phyloP scores from a whole-genome alignment of 2,113 vertebrate genomes.

The Orientallactaga bullata region DNA sequence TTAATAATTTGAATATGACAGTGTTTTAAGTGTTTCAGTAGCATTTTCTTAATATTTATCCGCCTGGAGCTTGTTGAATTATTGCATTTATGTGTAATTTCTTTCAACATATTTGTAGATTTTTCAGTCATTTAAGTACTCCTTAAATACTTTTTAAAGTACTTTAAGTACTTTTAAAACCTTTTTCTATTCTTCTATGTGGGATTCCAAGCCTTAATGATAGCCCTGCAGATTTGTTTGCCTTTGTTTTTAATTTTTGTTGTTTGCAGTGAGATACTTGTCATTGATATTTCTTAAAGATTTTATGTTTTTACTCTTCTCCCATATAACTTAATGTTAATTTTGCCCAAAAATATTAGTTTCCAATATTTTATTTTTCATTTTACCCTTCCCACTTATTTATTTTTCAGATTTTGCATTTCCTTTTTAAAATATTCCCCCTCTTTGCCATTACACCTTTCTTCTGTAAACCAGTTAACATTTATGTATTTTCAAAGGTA shows the following conservation, averaged over 20 bases:
- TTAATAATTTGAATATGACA: background rate
- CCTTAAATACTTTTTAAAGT: background rate
- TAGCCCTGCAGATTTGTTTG: background rate
- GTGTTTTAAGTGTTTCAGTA: background rate
- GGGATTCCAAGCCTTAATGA: background rate
- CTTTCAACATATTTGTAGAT: background rate
- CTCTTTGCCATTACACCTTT: background rate
- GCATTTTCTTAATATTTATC: background rate
- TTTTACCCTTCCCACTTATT: background rate
- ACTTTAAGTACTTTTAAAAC: too few species aligned
- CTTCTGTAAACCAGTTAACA: background rate
- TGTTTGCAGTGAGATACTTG: background rate
- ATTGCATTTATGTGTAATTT: background rate
- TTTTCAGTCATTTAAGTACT: background rate
- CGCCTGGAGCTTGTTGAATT: background rate
- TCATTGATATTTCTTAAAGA: background rate
- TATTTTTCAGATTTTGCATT: background rate
- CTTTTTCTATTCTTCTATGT: background rate
- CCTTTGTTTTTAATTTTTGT: background rate
- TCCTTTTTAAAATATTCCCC: background rate
- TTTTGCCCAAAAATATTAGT: background rate
- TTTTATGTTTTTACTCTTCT: background rate
- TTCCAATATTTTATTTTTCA: background rate
- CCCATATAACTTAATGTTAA: slow-evolving; percentile 15
- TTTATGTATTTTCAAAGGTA: background rate